Base-by-base conservation (phyloP, 2,113 vertebrate species). In the Orthonyx spaldingii region DNA sequence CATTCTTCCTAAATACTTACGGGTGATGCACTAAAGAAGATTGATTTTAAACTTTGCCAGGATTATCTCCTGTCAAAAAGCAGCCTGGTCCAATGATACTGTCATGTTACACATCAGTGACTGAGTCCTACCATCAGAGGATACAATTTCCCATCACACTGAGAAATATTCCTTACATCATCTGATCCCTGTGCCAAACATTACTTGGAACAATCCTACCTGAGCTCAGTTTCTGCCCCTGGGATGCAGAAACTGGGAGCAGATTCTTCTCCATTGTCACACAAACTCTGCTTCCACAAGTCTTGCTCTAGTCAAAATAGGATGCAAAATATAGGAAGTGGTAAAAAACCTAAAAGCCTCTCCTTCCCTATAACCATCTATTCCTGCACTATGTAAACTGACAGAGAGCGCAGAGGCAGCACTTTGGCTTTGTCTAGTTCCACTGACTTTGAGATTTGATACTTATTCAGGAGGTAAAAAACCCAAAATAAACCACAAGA, bases 401-500 rank as follows among this genome's bases (percentile, higher is more conserved):
- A 50, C 28, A 57, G 7, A 32, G 18, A 56, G 19, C 1, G 2
- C 6, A 55, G n/a, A 4, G 59, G 7, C 11, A 87, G 21, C 2
- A 1, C 5, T 78, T 57, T 5, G 11, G 4, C 28, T 64, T 89
- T 30, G 46, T 26, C 26, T 32, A 59, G 1, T 39, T 33, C 52
- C 8, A 4, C 11, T 69, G 44, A 21, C 35, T 80, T 92, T 35
- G 32, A 88, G 16, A 63, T 59, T 9, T 72, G 8, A 59, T 88
- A 42, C 15, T 64, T 75, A 21, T 22, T 30, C 1, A 0, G 4
- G 13, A 11, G 6, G 4, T 5, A 4, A 52, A 50, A 4, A 16
- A n/a, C 13, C 30, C 6, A 53, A 14, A 78, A 17, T 24, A 86
- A 69, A 41, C 1, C 3, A 23, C 10, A n/a, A 84, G 17, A 7